Percentiles rank a stretch among this genome's conserved stretches.
Conservation (phyloP, 2,113 vertebrate genomes). For the Datnioides undecimradiatus region DNA sequence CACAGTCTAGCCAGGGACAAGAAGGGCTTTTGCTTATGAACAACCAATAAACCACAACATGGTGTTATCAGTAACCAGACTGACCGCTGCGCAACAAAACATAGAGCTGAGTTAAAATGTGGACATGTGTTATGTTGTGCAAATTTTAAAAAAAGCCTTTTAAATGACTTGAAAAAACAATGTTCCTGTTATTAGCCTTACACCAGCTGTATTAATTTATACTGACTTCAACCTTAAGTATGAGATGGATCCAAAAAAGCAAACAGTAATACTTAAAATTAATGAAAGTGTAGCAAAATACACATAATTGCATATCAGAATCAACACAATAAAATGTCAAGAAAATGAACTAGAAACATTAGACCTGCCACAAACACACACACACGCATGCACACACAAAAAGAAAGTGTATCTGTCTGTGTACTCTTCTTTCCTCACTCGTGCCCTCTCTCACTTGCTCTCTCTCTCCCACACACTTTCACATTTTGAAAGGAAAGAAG, state of each 20-base stretch:
- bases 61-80: slow-evolving; percentile 28
- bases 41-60: slow-evolving; percentile 56
- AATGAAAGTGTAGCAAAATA: slow-evolving; percentile 1
- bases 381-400: slow-evolving; percentile 39
- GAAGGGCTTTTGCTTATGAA: slow-evolving; percentile 48
- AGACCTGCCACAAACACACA: slow-evolving; percentile 10
- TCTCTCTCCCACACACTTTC: slow-evolving; percentile 64
- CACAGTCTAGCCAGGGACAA: slow-evolving; percentile 52
- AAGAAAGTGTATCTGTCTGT: slow-evolving; percentile 35
- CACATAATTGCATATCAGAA: neutral
- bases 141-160: slow-evolving; percentile 10
- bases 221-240: neutral
- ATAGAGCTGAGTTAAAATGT: slow-evolving; percentile 25
- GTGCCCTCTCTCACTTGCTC: slow-evolving; percentile 20
- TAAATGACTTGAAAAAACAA: slow-evolving; percentile 16
- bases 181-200: neutral
- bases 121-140: neutral
- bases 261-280: slow-evolving; percentile 3
- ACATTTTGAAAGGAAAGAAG: slow-evolving; percentile 66
- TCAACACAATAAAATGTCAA: slow-evolving; percentile 35
- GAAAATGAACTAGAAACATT: slow-evolving; percentile 18
- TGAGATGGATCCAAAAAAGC: neutral
- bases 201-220: neutral
- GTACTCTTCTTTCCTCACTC: slow-evolving; percentile 29
- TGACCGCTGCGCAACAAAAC: slow-evolving; percentile 9